Evolutionary conservation across 2,113 vertebrate species (phyloP).

Genomic region (Natator depressus): DNA sequence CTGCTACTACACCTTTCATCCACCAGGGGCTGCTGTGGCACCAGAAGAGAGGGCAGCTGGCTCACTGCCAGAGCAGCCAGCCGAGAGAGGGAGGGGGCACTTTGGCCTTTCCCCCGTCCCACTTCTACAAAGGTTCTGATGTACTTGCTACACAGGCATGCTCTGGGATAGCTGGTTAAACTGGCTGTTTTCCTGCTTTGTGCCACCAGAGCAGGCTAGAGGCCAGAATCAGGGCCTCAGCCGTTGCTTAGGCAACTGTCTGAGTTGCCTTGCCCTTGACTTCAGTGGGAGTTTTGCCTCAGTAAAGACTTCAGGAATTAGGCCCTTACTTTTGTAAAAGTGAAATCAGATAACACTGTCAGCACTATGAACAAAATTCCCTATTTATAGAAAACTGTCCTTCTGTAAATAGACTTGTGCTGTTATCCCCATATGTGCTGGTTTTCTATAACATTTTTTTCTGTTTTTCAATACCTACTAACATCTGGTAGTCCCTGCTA

Average conservation of each 20-base stretch:
- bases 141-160: background rate
- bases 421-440: background rate
- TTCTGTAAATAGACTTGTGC: background rate
- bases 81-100: background rate
- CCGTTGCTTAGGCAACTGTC: background rate
- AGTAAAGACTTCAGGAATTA: slow-evolving; percentile 1
- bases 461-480: background rate
- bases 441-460: background rate
- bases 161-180: background rate
- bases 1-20: background rate
- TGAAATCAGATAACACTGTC: background rate
- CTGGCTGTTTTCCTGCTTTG: background rate
- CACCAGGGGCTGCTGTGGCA: background rate
- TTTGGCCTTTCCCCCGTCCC: background rate
- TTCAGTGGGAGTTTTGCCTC: background rate
- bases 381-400: background rate
- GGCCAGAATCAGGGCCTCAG: background rate
- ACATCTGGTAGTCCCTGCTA: background rate
- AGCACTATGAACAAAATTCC: background rate
- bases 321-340: background rate
- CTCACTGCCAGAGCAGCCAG: background rate
- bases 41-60: background rate
- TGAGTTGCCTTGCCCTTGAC: background rate
- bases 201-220: background rate
- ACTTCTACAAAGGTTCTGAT: background rate